These are phyloP conservation scores for Hyla sarda DNA, from an alignment of 2,113 vertebrate genomes.

Conservation along the genomic window DNA sequence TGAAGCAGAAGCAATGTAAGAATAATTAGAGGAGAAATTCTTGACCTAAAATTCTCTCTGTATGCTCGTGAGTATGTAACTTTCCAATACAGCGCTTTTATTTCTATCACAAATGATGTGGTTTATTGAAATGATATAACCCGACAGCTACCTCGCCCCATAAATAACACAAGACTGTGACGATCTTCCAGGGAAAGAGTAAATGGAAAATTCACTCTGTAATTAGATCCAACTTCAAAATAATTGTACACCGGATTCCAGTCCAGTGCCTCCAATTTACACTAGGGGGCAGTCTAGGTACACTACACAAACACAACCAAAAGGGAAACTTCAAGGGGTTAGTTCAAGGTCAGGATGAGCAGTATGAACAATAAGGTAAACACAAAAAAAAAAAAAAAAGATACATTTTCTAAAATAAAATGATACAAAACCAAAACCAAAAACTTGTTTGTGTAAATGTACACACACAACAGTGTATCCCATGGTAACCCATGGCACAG, in stretches of 20 bases:
- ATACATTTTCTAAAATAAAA: neutral
- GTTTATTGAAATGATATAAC: neutral
- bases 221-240: conserved; percentile 8
- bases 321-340: neutral
- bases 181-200: neutral
- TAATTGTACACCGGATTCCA: neutral
- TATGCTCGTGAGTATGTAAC: too few relatives aligned
- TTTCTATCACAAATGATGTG: too few relatives aligned
- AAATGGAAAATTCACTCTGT: conserved; percentile 1
- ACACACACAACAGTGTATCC: too few relatives aligned
- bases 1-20: too few relatives aligned
- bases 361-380: neutral
- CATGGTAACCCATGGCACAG: too few relatives aligned
- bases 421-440: too few relatives aligned
- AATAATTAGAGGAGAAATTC: too few relatives aligned
- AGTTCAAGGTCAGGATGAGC: neutral
- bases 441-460: too few relatives aligned
- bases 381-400: neutral
- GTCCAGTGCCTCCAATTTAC: neutral
- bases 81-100: too few relatives aligned
- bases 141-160: neutral
- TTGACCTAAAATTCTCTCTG: too few relatives aligned
- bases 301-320: neutral
- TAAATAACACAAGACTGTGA: neutral
- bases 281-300: conserved; percentile 23